These are phyloP conservation scores for Amblyjoppa fuscipennis DNA, from an alignment of 2,888 invertebrate genomes.

Conservation along the genomic window DNA sequence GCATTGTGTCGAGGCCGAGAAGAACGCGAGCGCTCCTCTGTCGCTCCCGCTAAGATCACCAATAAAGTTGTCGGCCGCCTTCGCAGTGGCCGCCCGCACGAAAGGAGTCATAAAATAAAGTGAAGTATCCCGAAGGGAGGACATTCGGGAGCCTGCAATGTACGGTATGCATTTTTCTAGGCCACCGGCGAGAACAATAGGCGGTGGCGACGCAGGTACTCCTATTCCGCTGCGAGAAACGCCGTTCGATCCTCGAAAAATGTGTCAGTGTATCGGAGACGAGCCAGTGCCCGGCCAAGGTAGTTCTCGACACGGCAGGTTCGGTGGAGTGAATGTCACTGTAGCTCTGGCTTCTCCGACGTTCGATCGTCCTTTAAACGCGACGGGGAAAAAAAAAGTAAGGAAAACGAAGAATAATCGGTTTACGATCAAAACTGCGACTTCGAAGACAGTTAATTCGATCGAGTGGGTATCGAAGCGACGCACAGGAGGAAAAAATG, in stretches of 20 bases:
- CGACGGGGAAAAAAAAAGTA: neutral
- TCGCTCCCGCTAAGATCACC: constrained; percentile 70
- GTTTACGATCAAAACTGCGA: neutral
- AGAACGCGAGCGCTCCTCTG: constrained; percentile 16
- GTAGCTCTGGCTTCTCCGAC: neutral
- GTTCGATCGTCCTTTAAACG: neutral
- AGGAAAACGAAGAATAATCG: neutral
- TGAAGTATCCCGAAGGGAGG: constrained; percentile 39
- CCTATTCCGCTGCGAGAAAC: constrained; percentile 33
- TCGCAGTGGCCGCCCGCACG: constrained; percentile 54
- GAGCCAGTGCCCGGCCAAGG: neutral
- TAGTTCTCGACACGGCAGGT: constrained; percentile 19
- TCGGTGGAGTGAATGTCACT: neutral
- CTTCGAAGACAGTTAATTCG: neutral
- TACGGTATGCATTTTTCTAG: constrained; percentile 59
- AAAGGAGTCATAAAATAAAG: constrained; percentile 67
- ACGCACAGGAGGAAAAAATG: neutral
- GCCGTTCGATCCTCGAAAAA: constrained; percentile 28
- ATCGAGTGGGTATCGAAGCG: neutral
- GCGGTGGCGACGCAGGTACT: constrained; percentile 54
- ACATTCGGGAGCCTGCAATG: constrained; percentile 40
- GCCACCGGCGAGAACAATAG: constrained; percentile 64
- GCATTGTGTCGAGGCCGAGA: constrained; percentile 63
- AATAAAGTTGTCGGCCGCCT: constrained; percentile 72
- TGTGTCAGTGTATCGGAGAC: constrained; percentile 5